Evolutionary conservation across 2,113 vertebrate genomes (phyloP).

Genomic region (Zosterops lateralis): DNA sequence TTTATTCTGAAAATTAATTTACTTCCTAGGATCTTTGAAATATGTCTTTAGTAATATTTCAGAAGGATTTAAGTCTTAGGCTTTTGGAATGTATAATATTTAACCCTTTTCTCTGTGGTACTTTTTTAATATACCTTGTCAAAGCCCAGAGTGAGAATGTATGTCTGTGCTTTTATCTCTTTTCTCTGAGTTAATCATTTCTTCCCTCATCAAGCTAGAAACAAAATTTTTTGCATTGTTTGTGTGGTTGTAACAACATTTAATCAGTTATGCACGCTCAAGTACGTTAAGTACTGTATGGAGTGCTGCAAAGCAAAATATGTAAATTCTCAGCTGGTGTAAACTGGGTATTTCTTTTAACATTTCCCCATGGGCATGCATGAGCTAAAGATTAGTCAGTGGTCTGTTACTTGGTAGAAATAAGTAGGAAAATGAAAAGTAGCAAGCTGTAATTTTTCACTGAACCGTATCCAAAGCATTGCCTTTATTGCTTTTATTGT

Average conservation of each 20-base stretch:
- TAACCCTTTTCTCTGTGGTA: neutral
- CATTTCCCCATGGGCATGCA: neutral
- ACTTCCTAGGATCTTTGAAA: neutral
- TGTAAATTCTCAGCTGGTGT: neutral
- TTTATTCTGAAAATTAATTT: neutral
- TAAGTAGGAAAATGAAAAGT: conserved; percentile 16
- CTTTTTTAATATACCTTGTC: neutral
- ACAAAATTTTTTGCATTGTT: neutral
- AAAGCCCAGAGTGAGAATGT: neutral
- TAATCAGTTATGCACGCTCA: neutral
- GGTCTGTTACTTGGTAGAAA: conserved; percentile 33
- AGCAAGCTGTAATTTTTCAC: conserved; percentile 39
- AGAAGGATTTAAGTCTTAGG: neutral
- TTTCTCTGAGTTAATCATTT: neutral
- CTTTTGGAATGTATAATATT: neutral
- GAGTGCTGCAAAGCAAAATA: neutral
- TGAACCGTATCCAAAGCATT: neutral
- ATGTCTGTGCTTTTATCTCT: neutral
- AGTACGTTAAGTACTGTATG: neutral
- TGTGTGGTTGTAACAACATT: neutral
- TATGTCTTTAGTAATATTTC: neutral
- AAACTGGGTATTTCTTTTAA: neutral
- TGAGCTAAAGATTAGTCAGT: neutral
- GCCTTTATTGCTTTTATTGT: conserved; percentile 26
- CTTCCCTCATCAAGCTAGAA: neutral